Evolutionary conservation across 2,113 vertebrate species (phyloP), one percentile per base, ranked within the genome.

Genomic region (Halichoerus grypus): DNA sequence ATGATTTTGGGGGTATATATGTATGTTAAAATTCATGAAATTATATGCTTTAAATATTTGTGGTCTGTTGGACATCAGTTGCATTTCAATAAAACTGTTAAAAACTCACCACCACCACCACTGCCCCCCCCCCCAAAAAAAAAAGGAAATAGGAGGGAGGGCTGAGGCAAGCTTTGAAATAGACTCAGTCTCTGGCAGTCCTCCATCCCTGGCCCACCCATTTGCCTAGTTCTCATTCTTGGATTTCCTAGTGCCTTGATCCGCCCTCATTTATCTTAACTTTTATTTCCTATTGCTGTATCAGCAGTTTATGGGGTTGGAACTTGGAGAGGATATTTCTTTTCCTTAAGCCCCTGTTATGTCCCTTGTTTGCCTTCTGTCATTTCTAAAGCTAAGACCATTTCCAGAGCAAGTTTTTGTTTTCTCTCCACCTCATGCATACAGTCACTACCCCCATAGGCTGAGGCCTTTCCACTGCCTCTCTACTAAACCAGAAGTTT

Each of bases 11-110:
- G 33, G 24, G 10, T 79, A 14, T 42, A 33, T 26, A 36, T 1
- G 4, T 18, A 26, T 21, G 65, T 59, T 53, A 63, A 85, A 88
- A 90, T 80, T 76, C 15, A 28, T 79, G 72, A 86, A 79, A 83
- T 88, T 33, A 69, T 31, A 80, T 33, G 14, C 22, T 95, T 92
- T 86, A 87, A 96, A 89, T 77, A 79, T 84, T 46, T 94, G 53
- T 53, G 39, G 55, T 76, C 92, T 80, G 71, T 69, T 79, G 1
- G n/a, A 39, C 4, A 26, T 36, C 24, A 63, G 14, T 88, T 90
- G 21, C 51, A 74, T 55, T 57, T 91, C 46, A 51, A n/a, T 33
- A 83, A 72, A 85, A 9, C 61, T n/a, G 39, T 76, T 76, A 65
- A 88, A 88, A 96, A 89, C 53, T 26, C 18, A 61, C 33, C 19